phyloP scores from a whole-genome alignment of 2,113 vertebrate species.

The Suricata suricatta region DNA sequence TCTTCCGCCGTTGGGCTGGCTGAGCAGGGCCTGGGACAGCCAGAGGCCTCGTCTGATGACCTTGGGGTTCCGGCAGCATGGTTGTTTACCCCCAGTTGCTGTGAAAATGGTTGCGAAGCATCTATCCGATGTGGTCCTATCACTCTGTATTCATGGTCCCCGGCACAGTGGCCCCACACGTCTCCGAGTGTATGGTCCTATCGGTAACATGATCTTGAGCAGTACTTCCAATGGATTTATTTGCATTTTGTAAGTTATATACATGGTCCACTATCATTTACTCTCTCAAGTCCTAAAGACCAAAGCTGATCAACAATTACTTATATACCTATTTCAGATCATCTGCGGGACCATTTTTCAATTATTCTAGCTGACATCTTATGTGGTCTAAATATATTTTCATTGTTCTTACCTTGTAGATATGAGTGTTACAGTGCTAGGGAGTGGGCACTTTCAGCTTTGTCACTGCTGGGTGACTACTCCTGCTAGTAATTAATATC shows the following conservation, averaged over 20 bases:
- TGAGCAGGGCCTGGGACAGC: background rate
- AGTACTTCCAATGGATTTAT: background rate
- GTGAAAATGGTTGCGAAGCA: background rate
- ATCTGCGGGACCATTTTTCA: background rate
- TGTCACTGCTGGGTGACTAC: background rate
- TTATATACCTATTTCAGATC: background rate
- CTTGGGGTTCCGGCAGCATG: background rate
- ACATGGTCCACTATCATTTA: background rate
- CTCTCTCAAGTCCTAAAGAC: background rate
- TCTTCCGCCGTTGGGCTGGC: background rate
- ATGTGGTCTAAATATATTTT: background rate
- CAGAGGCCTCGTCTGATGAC: background rate
- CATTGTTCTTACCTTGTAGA: background rate
- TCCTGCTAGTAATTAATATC: background rate
- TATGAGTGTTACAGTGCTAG: background rate
- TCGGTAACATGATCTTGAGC: background rate
- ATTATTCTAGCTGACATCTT: background rate
- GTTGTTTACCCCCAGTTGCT: background rate
- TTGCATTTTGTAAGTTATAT: background rate
- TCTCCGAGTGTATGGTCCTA: background rate
- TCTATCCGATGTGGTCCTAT: rapidly evolving
- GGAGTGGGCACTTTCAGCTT: background rate
- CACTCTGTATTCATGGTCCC: background rate
- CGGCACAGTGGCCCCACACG: background rate
- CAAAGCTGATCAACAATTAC: background rate